phyloP scores from a whole-genome alignment of 2,888 invertebrate genomes.

The Melikaiella ostensackeni region DNA sequence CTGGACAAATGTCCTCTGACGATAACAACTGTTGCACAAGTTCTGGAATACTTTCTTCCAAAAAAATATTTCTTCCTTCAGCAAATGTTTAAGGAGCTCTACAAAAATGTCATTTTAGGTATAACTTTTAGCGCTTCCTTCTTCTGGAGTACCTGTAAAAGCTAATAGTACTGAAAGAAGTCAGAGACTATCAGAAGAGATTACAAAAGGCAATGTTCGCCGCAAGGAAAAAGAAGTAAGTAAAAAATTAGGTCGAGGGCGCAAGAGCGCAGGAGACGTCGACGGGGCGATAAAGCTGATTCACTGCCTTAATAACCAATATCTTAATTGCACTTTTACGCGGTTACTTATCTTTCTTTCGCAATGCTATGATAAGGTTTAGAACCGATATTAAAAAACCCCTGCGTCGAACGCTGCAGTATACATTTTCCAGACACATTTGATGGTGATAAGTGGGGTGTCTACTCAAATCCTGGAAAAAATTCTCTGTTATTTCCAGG shows the following conservation, averaged over 20 bases:
- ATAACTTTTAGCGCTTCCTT: background rate
- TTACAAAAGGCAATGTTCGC: background rate
- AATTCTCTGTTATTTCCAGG: too few species aligned
- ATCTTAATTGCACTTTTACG: conserved; percentile 1
- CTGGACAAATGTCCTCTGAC: background rate
- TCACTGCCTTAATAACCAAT: background rate
- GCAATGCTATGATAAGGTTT: background rate
- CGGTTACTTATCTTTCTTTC: background rate
- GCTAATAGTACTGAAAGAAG: background rate
- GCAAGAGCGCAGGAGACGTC: background rate
- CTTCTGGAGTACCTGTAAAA: background rate
- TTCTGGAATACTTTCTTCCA: background rate
- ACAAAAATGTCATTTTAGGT: background rate
- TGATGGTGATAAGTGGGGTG: too few species aligned
- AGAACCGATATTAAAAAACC: background rate
- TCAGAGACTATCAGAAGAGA: background rate
- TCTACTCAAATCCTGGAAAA: too few species aligned
- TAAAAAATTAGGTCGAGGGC: background rate
- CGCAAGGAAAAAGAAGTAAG: background rate
- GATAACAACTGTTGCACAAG: background rate
- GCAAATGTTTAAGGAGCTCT: background rate
- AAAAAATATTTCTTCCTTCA: too few species aligned
- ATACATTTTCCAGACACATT: background rate
- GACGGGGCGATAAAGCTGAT: background rate
- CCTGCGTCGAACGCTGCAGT: background rate